Percentiles rank a stretch among this genome's conserved stretches.
Evolutionary conservation across 2,888 invertebrate species (phyloP).

Genomic region (Axea sp.): DNA sequence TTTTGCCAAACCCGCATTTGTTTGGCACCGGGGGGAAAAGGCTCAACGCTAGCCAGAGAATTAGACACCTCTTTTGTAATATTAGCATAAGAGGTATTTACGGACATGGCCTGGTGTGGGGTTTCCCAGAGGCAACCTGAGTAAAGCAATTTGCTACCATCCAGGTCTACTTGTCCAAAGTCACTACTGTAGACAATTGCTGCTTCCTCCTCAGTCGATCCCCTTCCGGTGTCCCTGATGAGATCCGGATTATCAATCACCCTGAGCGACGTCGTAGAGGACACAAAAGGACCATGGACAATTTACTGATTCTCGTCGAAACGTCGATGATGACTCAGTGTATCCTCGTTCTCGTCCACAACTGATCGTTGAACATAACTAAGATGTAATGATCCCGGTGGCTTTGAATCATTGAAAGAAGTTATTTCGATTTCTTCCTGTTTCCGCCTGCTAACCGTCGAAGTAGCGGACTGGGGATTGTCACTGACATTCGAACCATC

Average conservation of each 20-base stretch:
- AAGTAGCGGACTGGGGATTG: constrained; percentile 62
- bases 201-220: constrained; percentile 75
- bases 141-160: constrained; percentile 81
- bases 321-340: constrained; percentile 65
- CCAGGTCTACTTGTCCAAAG: constrained; percentile 79
- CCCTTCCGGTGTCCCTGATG: constrained; percentile 86
- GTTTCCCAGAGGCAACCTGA: constrained; percentile 90
- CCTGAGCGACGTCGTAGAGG: constrained; percentile 86
- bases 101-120: constrained; percentile 73
- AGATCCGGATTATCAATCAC: constrained; percentile 90
- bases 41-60: constrained; percentile 66
- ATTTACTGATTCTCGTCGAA: constrained; percentile 82
- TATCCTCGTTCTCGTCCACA: constrained; percentile 49
- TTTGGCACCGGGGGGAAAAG: constrained; percentile 84
- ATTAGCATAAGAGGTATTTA: constrained; percentile 63
- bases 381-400: constrained; percentile 72
- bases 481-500: constrained; percentile 59
- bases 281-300: constrained; percentile 83
- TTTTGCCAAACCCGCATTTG: constrained; percentile 93
- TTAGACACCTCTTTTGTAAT: constrained; percentile 75
- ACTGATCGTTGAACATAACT: constrained; percentile 74
- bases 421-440: constrained; percentile 74
- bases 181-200: constrained; percentile 86
- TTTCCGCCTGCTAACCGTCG: constrained; percentile 68
- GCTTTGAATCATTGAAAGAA: constrained; percentile 72